Conservation (phyloP, 2,113 vertebrate genomes). For the Heterotis niloticus region DNA sequence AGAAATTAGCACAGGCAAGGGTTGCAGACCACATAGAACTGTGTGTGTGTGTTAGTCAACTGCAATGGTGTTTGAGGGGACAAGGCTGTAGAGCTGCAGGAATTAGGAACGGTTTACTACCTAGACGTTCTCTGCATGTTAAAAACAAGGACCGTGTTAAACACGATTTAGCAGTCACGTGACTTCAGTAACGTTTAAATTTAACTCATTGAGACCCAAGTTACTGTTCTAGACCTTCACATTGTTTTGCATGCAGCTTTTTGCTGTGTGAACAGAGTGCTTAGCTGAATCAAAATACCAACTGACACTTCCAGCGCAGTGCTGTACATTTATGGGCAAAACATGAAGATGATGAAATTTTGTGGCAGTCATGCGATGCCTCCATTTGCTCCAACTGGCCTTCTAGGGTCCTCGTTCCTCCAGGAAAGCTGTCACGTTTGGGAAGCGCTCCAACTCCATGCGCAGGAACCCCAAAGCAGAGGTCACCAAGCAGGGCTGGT, state of each 20-base stretch:
- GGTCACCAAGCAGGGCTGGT: slow-evolving; percentile 83
- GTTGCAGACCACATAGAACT: neutral
- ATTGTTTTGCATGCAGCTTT: neutral
- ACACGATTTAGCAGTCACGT: neutral
- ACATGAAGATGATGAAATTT: neutral
- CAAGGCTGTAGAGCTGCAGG: neutral
- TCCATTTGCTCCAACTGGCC: neutral
- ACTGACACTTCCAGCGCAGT: neutral
- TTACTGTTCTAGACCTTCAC: neutral
- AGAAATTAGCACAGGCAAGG: neutral
- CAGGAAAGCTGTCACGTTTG: slow-evolving; percentile 82
- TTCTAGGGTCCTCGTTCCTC: slow-evolving; percentile 66
- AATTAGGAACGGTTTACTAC: neutral
- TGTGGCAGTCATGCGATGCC: neutral
- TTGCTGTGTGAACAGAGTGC: neutral
- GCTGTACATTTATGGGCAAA: neutral
- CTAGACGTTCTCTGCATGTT: neutral
- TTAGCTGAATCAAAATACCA: neutral
- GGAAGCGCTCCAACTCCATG: slow-evolving; percentile 94
- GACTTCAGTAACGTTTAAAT: neutral
- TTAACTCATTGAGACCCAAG: neutral
- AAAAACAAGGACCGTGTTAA: neutral
- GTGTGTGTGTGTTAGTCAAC: neutral
- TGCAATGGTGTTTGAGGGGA: neutral
- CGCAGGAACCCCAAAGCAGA: slow-evolving; percentile 82